Conservation (phyloP, 1,140 invertebrate genomes). For the Zaprionus tsacasi region DNA sequence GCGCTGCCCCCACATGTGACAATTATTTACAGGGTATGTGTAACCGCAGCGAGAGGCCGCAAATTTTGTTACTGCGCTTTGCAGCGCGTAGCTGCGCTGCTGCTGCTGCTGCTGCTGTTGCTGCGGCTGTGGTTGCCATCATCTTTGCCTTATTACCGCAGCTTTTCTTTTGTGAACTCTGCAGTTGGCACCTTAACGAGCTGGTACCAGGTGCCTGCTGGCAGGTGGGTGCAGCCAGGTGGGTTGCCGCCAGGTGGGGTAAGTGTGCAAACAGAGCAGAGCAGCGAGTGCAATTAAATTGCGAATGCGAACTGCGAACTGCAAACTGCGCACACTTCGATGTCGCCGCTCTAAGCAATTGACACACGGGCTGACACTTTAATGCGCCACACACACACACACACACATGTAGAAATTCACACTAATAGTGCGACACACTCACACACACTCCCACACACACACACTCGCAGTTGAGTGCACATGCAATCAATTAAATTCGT, state of each 20-base stretch:
- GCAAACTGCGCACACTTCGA: constrained; percentile 21
- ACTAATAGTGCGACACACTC: constrained; percentile 18
- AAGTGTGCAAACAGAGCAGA: constrained; percentile 23
- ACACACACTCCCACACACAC: constrained; percentile 4
- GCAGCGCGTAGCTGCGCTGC: constrained; percentile 15
- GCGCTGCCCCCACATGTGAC: too few relatives aligned
- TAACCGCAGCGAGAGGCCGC: constrained; percentile 40
- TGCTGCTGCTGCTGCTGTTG: constrained; percentile 29
- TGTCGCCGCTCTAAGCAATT: constrained; percentile 65
- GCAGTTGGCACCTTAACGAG: constrained; percentile 57
- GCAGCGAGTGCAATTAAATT: constrained; percentile 74
- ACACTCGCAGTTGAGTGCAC: constrained; percentile 55
- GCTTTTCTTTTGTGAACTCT: constrained; percentile 50
- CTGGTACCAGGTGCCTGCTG: constrained; percentile 42
- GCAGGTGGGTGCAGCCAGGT: background rate
- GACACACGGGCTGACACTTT: constrained; percentile 68
- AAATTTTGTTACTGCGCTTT: constrained; percentile 41
- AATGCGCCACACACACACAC: constrained; percentile 27
- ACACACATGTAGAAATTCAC: constrained; percentile 11
- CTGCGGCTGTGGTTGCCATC: constrained; percentile 47
- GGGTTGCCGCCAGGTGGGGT: background rate
- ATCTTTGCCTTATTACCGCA: constrained; percentile 72
- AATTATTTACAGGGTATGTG: constrained; percentile 24
- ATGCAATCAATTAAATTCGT: constrained; percentile 83
- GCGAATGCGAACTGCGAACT: constrained; percentile 19